Evolutionary conservation across 2,888 invertebrate species (phyloP).

Genomic region (Drosophila paucipuncta): DNA sequence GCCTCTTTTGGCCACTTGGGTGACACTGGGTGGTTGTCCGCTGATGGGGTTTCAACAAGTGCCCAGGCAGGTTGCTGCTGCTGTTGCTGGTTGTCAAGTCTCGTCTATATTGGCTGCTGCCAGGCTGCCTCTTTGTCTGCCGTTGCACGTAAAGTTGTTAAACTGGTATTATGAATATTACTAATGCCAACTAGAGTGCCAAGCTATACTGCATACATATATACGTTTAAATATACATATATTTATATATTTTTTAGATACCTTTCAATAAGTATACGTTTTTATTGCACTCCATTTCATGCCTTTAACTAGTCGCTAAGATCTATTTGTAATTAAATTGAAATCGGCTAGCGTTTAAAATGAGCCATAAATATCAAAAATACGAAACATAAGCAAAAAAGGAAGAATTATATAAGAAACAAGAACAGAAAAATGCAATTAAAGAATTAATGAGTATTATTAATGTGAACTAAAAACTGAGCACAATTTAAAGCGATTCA

Average conservation of each 20-base stretch:
- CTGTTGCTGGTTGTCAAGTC: slow-evolving; percentile 13
- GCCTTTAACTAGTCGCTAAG: background rate
- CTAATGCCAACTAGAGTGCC: slow-evolving; percentile 51
- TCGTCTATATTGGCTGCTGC: slow-evolving; percentile 24
- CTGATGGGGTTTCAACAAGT: slow-evolving; percentile 51
- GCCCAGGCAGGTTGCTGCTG: slow-evolving; percentile 52
- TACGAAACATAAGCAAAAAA: background rate
- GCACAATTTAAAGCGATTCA: background rate
- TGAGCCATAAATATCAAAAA: background rate
- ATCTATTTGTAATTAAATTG: background rate
- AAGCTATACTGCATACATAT: slow-evolving; percentile 7
- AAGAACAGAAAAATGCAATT: background rate
- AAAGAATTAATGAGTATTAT: background rate
- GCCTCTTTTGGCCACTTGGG: slow-evolving; percentile 29
- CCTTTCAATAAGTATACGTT: background rate
- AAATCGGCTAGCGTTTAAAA: background rate
- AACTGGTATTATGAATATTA: slow-evolving; percentile 76
- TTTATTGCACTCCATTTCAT: slow-evolving; percentile 21
- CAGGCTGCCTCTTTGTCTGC: slow-evolving; percentile 71
- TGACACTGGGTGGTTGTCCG: slow-evolving; percentile 42
- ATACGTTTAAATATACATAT: background rate
- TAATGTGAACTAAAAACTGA: background rate
- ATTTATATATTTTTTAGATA: background rate
- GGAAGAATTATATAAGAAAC: background rate
- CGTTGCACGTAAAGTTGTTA: slow-evolving; percentile 72